Percentiles rank a stretch among this genome's conserved stretches.
phyloP scores from a whole-genome alignment of 2,797 vertebrate species.

The Euphonia xanthogaster region DNA sequence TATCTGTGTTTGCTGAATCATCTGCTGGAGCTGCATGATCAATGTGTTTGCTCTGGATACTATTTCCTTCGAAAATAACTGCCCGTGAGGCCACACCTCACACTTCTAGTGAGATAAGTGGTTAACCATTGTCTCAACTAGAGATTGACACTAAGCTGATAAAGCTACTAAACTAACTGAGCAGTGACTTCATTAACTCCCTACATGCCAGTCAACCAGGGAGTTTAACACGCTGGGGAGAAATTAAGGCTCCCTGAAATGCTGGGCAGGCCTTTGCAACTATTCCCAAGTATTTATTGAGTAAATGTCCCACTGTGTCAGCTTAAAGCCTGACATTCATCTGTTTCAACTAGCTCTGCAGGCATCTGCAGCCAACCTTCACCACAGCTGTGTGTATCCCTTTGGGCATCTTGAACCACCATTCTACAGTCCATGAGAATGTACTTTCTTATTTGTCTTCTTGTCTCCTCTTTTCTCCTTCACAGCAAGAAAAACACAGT shows the following conservation, averaged over 20 bases:
- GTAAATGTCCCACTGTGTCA: not conserved
- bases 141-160: not conserved
- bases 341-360: not conserved
- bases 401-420: not conserved
- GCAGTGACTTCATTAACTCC: conserved; percentile 14
- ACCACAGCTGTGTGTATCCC: too few relatives aligned
- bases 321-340: not conserved
- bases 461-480: not conserved
- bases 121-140: conserved; percentile 56
- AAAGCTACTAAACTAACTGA: not conserved
- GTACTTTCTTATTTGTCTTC: rapidly evolving
- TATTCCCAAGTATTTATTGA: not conserved
- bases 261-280: not conserved
- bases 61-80: conserved; percentile 50
- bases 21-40: conserved; percentile 12
- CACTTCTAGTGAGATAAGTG: conserved; percentile 53
- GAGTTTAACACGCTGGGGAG: not conserved
- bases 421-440: not conserved
- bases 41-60: not conserved
- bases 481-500: not conserved
- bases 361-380: not conserved
- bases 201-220: not conserved
- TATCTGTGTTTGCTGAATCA: not conserved
- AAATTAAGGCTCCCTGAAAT: not conserved
- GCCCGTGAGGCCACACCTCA: conserved; percentile 38